Conservation (phyloP, 2,888 invertebrate genomes). For the Elysia crispata region DNA sequence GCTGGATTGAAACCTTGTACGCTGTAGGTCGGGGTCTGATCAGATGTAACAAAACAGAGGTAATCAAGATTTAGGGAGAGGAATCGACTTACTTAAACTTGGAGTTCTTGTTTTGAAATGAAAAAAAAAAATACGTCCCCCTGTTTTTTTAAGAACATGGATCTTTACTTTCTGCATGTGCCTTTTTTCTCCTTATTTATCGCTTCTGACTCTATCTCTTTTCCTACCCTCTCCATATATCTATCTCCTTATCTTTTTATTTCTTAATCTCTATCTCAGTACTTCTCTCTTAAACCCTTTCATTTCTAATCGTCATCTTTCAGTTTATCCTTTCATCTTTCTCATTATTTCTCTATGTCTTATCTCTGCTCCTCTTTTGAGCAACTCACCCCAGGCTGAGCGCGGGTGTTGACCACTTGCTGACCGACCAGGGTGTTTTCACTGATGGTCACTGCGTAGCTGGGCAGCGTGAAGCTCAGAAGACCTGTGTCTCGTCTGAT, state of each 20-base stretch:
- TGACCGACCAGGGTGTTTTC: constrained; percentile 58
- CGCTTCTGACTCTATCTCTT: too few species aligned
- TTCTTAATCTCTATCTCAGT: background rate
- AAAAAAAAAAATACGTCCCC: constrained; percentile 14
- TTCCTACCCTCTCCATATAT: constrained; percentile 54
- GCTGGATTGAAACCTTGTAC: constrained; percentile 57
- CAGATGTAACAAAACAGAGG: too few species aligned
- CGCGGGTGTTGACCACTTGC: constrained; percentile 56
- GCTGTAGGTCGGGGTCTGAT: constrained; percentile 57
- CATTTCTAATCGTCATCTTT: constrained; percentile 60
- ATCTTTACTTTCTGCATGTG: too few species aligned
- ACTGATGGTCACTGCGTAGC: constrained; percentile 59
- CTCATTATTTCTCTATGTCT: background rate
- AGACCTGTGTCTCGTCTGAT: constrained; percentile 60
- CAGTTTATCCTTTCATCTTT: background rate
- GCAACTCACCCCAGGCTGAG: constrained; percentile 60
- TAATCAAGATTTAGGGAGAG: too few species aligned
- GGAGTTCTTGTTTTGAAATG: too few species aligned
- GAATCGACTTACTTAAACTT: too few species aligned
- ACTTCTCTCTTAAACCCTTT: background rate
- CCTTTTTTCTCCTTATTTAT: too few species aligned
- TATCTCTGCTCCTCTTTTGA: too few species aligned
- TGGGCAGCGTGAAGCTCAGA: constrained; percentile 61
- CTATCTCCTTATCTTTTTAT: background rate
- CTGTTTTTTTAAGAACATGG: too few species aligned